Evolutionary conservation across 2,888 invertebrate genomes (phyloP).

Genomic region (Latrodectus elegans): DNA sequence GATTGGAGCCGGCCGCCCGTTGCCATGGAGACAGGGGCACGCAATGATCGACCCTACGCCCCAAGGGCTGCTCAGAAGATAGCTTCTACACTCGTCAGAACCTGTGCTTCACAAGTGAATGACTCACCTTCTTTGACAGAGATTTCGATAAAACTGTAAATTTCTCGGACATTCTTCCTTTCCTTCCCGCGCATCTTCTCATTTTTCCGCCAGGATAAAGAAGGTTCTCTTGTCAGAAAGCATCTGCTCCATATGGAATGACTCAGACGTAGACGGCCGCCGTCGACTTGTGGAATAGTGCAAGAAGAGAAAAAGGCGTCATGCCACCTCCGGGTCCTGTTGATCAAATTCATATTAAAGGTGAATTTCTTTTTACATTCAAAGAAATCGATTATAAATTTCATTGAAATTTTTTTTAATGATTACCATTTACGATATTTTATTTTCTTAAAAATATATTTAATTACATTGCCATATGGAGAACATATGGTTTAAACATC

Average conservation of each 20-base stretch:
- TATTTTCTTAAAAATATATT: too few species aligned
- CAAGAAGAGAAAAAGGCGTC: background rate
- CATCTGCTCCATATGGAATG: slow-evolving; percentile 48
- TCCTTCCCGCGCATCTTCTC: background rate
- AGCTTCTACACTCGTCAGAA: slow-evolving; percentile 31
- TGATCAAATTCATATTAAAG: slow-evolving; percentile 62
- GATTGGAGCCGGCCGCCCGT: slow-evolving; percentile 65
- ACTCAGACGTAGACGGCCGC: slow-evolving; percentile 8
- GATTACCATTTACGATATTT: too few species aligned
- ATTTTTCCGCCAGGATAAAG: background rate
- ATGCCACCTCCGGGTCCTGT: slow-evolving; percentile 59
- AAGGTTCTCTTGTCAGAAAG: background rate
- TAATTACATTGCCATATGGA: too few species aligned
- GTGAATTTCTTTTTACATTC: slow-evolving; percentile 6
- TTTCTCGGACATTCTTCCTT: too few species aligned
- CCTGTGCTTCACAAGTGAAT: slow-evolving; percentile 25
- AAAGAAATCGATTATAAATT: too few species aligned
- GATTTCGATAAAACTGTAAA: too few species aligned
- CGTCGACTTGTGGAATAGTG: background rate
- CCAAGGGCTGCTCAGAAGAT: slow-evolving; percentile 41
- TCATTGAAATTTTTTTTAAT: too few species aligned
- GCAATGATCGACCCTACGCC: slow-evolving; percentile 65
- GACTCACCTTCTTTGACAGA: slow-evolving; percentile 18
- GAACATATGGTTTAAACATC: too few species aligned
- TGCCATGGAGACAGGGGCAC: slow-evolving; percentile 49